A percentile compares a stretch with the other conserved stretches of the same genome.
Evolutionary conservation across 2,888 invertebrate species (phyloP).

Genomic region (Epistrophe eligans): DNA sequence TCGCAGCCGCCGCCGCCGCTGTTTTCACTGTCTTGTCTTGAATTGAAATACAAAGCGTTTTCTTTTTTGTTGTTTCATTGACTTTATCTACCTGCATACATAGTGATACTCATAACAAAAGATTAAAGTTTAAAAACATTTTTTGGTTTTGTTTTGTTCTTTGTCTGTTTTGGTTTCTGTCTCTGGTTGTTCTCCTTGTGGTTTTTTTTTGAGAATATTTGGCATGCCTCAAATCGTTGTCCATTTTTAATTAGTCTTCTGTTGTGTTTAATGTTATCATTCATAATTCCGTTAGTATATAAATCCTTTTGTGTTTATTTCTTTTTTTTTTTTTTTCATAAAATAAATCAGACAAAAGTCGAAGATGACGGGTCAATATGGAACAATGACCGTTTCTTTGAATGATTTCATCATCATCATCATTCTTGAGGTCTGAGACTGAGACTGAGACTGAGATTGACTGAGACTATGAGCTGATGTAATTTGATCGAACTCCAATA

Average conservation of each 20-base stretch:
- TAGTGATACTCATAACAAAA: conserved; percentile 27
- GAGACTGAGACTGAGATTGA: too few species aligned
- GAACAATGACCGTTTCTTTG: conserved; percentile 59
- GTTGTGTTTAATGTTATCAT: conserved; percentile 14
- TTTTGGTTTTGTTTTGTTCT: conserved; percentile 23
- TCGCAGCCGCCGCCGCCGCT: background rate
- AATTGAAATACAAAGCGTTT: background rate
- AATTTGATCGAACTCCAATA: conserved; percentile 37
- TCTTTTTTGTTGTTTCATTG: background rate
- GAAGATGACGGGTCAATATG: conserved; percentile 50
- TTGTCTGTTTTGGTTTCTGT: conserved; percentile 51
- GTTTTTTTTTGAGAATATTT: conserved; percentile 42
- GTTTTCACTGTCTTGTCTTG: conserved; percentile 8
- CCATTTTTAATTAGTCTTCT: conserved; percentile 48
- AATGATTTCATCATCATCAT: conserved; percentile 43
- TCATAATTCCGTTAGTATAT: conserved; percentile 33
- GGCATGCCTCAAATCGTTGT: conserved; percentile 18
- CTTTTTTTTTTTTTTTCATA: background rate
- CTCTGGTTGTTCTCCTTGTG: conserved; percentile 15
- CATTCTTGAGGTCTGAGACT: too few species aligned
- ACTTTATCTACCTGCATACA: background rate
- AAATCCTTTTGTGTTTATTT: conserved; percentile 38
- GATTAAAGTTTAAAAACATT: conserved; percentile 18
- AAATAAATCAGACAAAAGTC: conserved; percentile 66
- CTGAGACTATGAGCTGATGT: conserved; percentile 53